These are phyloP conservation scores for Trachymyrmex cornetzi DNA, from an alignment of 1,140 invertebrate species.

Conservation along the genomic window DNA sequence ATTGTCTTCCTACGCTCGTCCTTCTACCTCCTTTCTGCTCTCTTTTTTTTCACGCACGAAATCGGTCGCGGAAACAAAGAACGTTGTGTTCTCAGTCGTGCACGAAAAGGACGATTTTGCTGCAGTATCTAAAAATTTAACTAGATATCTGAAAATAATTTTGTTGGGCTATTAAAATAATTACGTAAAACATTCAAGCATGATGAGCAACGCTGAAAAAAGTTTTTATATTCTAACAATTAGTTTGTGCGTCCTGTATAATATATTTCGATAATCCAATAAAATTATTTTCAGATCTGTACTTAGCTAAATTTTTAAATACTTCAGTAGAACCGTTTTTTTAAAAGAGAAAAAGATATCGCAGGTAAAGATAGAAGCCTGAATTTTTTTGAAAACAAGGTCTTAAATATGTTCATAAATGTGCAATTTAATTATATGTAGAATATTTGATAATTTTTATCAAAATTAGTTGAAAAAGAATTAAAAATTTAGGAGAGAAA, in stretches of 20 bases:
- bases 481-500: background rate
- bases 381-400: background rate
- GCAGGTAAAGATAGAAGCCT: background rate
- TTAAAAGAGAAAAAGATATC: background rate
- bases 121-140: no score
- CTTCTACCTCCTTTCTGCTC: constrained; percentile 28
- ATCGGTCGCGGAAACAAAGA: constrained; percentile 49
- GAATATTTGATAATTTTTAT: background rate
- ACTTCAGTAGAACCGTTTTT: no score
- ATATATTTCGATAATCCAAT: no score
- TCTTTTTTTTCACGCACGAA: constrained; percentile 31
- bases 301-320: no score
- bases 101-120: no score
- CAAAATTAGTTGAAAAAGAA: background rate
- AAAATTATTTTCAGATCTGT: no score
- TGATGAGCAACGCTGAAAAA: no score
- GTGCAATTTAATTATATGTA: background rate
- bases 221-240: no score
- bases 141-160: no score
- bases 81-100: background rate
- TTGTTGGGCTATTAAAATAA: no score
- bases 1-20: constrained; percentile 52
- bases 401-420: background rate
- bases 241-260: no score
- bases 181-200: no score